Evolutionary conservation across 2,113 vertebrate genomes (phyloP).

Genomic region (Dascyllus trimaculatus): DNA sequence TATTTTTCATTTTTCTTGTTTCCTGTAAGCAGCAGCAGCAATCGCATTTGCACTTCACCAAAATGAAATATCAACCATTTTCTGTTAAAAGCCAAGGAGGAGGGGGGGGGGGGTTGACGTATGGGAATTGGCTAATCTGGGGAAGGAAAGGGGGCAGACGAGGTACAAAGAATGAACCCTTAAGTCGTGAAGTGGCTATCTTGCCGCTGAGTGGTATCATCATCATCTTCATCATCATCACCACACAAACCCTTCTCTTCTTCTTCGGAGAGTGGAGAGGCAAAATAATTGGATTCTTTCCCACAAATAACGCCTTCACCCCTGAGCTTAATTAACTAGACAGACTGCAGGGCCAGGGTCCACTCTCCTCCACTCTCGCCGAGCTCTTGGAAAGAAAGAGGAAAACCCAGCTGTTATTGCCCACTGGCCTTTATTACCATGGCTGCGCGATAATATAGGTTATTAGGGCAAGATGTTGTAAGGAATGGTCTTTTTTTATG

Average conservation of each 20-base stretch:
- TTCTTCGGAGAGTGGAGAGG: slow-evolving; percentile 70
- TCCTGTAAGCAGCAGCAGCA: slow-evolving; percentile 31
- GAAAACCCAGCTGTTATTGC: slow-evolving; percentile 81
- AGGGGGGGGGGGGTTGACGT: slow-evolving; percentile 29
- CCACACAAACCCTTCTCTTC: slow-evolving; percentile 74
- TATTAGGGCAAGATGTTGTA: slow-evolving; percentile 74
- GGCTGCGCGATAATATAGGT: slow-evolving; percentile 73
- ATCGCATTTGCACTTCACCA: slow-evolving; percentile 59
- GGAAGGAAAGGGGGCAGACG: slow-evolving; percentile 16
- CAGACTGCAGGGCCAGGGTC: slow-evolving; percentile 75
- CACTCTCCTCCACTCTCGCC: slow-evolving; percentile 68
- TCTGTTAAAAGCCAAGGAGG: slow-evolving; percentile 60
- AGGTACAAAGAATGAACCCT: slow-evolving; percentile 77
- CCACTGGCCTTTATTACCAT: slow-evolving; percentile 80
- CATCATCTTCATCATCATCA: slow-evolving; percentile 75
- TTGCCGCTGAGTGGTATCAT: slow-evolving; percentile 82
- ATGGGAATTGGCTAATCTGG: slow-evolving; percentile 69
- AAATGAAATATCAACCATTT: slow-evolving; percentile 60
- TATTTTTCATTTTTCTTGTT: neutral
- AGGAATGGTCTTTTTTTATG: slow-evolving; percentile 61
- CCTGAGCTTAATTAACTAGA: slow-evolving; percentile 90
- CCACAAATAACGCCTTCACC: slow-evolving; percentile 89
- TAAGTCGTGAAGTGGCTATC: slow-evolving; percentile 85
- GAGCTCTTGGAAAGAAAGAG: slow-evolving; percentile 72
- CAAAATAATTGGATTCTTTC: slow-evolving; percentile 91